Conservation (phyloP, 2,888 invertebrate species). For the Colostygia pectinataria region DNA sequence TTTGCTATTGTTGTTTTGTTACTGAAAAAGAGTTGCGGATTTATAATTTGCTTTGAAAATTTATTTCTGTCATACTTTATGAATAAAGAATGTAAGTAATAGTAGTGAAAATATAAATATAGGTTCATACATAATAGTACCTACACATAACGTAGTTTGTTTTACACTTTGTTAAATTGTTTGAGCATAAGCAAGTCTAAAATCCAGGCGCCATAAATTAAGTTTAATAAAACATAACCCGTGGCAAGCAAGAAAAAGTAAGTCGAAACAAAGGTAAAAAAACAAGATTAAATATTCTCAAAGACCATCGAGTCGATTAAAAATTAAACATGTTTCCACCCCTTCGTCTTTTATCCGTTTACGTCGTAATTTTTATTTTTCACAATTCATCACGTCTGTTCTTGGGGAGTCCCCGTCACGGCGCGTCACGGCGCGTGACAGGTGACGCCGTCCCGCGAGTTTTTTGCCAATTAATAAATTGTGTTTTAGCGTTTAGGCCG, state of each 20-base stretch:
- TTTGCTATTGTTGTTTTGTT: conserved; percentile 22
- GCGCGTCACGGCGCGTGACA: conserved; percentile 58
- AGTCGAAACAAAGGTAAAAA: conserved; percentile 30
- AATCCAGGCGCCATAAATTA: too few species aligned
- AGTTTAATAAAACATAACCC: neutral
- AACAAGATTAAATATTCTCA: conserved; percentile 41
- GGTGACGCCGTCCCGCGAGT: conserved; percentile 51
- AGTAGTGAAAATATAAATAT: too few species aligned
- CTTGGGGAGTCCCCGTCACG: conserved; percentile 51
- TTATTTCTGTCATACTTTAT: neutral
- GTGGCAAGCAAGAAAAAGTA: neutral
- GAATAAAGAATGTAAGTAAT: too few species aligned
- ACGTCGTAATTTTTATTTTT: conserved; percentile 71
- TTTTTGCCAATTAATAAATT: conserved; percentile 67
- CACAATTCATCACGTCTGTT: conserved; percentile 68
- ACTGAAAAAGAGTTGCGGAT: conserved; percentile 6
- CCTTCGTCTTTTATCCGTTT: conserved; percentile 50
- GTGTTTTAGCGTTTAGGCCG: conserved; percentile 53
- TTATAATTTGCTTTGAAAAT: conserved; percentile 1
- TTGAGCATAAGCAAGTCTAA: too few species aligned
- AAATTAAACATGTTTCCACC: conserved; percentile 55
- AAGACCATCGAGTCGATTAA: conserved; percentile 58
- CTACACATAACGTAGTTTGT: too few species aligned
- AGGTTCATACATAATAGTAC: too few species aligned
- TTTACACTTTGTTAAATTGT: too few species aligned